A percentile compares a stretch with the other conserved stretches of the same genome.
These are phyloP conservation scores for Chelon auratus DNA, from an alignment of 2,797 vertebrate species.

Conservation along the genomic window DNA sequence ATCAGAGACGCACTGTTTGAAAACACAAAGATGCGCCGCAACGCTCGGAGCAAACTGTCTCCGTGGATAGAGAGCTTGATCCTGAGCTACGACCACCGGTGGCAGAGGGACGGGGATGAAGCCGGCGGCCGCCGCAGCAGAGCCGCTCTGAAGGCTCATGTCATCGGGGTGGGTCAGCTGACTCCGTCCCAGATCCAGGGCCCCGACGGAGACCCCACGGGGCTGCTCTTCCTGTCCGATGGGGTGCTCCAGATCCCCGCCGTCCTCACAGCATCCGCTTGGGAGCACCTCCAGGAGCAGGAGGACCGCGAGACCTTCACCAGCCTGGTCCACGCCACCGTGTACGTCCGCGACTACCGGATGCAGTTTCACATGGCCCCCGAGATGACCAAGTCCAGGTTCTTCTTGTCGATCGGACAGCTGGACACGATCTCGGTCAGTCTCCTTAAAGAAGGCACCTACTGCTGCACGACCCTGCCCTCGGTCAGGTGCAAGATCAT, in stretches of 20 bases:
- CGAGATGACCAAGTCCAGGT: slow-evolving; percentile 55
- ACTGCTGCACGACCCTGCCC: slow-evolving; percentile 58
- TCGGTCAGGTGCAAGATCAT: slow-evolving; percentile 62
- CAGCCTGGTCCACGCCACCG: slow-evolving; percentile 65
- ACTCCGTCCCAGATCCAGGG: slow-evolving; percentile 58
- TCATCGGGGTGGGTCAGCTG: slow-evolving; percentile 65
- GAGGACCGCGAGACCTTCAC: slow-evolving; percentile 68
- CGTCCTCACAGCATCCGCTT: slow-evolving; percentile 65
- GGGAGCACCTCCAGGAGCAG: slow-evolving; percentile 69
- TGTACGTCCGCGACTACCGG: slow-evolving; percentile 53
- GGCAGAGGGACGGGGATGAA: not conserved
- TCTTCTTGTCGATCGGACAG: slow-evolving; percentile 64
- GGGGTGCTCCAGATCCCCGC: slow-evolving; percentile 71
- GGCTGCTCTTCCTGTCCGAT: slow-evolving; percentile 76
- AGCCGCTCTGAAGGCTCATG: slow-evolving; percentile 61
- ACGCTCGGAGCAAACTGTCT: not conserved
- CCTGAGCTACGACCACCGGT: slow-evolving; percentile 29
- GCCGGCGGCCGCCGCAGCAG: not conserved
- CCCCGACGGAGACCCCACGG: slow-evolving; percentile 22
- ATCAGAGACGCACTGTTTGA: not conserved
- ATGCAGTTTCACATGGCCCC: slow-evolving; percentile 64
- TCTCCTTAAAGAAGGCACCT: slow-evolving; percentile 21
- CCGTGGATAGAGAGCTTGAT: slow-evolving; percentile 76
- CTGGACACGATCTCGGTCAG: slow-evolving; percentile 44
- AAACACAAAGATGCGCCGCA: slow-evolving; percentile 38